Percentiles rank a stretch among this genome's conserved stretches.
Evolutionary conservation across 2,797 vertebrate species (phyloP).

Genomic region (Triplophysa yarkandensis): DNA sequence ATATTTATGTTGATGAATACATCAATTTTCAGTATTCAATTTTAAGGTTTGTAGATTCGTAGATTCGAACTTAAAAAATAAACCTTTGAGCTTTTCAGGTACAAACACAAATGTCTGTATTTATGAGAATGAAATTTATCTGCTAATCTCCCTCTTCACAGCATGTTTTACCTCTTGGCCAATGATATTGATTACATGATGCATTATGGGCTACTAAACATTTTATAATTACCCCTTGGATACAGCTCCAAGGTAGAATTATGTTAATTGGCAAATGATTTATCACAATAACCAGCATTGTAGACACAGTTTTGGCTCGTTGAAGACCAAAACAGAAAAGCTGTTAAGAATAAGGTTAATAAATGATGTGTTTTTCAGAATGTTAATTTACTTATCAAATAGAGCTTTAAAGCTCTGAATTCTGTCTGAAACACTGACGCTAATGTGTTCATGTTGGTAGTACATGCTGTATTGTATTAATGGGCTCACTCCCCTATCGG

Average conservation of each 20-base stretch:
- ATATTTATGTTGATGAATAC: too few relatives aligned
- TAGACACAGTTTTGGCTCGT: slow-evolving; percentile 19
- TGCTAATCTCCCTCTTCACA: slow-evolving; percentile 17
- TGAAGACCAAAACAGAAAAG: slow-evolving; percentile 45
- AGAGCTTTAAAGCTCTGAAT: background rate
- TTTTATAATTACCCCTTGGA: slow-evolving; percentile 41
- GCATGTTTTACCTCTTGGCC: slow-evolving; percentile 33
- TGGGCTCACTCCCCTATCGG: slow-evolving; percentile 23
- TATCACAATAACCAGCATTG: slow-evolving; percentile 27
- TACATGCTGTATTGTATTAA: slow-evolving; percentile 27
- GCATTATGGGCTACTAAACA: slow-evolving; percentile 35
- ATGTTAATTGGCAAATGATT: slow-evolving; percentile 41
- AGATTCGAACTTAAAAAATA: too few relatives aligned
- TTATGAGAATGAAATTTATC: background rate
- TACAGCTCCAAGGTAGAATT: slow-evolving; percentile 35
- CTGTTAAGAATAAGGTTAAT: slow-evolving; percentile 14
- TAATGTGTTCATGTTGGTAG: slow-evolving; percentile 15
- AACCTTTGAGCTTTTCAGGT: background rate
- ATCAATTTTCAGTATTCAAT: too few relatives aligned
- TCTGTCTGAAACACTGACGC: slow-evolving; percentile 7
- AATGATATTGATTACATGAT: slow-evolving; percentile 41
- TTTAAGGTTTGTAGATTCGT: too few relatives aligned
- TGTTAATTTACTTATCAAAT: slow-evolving; percentile 18
- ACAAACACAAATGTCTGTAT: background rate
- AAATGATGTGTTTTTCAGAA: slow-evolving; percentile 17